Base-by-base conservation (phyloP, 2,797 vertebrate genomes). In the Xiphophorus birchmanni region DNA sequence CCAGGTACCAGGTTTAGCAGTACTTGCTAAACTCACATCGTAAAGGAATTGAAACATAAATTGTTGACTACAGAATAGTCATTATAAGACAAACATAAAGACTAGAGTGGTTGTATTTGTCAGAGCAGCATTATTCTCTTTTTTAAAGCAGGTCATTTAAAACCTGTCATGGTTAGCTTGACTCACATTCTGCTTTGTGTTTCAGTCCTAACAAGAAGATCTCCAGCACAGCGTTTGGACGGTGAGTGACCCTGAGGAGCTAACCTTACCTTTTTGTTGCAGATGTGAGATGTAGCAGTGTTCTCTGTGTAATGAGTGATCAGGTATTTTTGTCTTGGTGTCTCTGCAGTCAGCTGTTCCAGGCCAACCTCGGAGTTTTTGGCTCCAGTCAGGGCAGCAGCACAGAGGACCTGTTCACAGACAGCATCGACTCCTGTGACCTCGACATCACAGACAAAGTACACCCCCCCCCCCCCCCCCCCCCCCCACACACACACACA, bases 371-470 rank as follows among this genome's bases (percentile, higher is more conserved):
- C 93, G 98, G 97, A 76, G 97, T 97, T 93, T 96, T 98, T 83
- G 98, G 97, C 90, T 98, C 97, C 92, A 98, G 97, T 78, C 97
- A 97, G 0, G 97, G 96, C 91, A 99, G 98, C 90, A 93, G 91
- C 95, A 99, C 97, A 0, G 98, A 99, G 92, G 98, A 99, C 86
- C 92, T 99, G 89, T 99, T 98, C 94, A 91, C 96, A 21, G 98
- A 99, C 92, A 99, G 97, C 92, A 97, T 99, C 13, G 98, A 99
- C 94, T 98, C 97, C 74, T 98, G 97, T 81, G 98, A 99, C 86
- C 96, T 97, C 0, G 98, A 99, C 93, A 98, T 99, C 91, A 97
- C 97, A 0, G 97, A 99, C 89, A 99, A 99, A 95, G 98, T 99
- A 91, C 65, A 67, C 26, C 65, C 13, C 4, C 63, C 6, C 45